These are phyloP conservation scores for Eupsilia transversa DNA, from an alignment of 2,888 invertebrate genomes.

Conservation along the genomic window DNA sequence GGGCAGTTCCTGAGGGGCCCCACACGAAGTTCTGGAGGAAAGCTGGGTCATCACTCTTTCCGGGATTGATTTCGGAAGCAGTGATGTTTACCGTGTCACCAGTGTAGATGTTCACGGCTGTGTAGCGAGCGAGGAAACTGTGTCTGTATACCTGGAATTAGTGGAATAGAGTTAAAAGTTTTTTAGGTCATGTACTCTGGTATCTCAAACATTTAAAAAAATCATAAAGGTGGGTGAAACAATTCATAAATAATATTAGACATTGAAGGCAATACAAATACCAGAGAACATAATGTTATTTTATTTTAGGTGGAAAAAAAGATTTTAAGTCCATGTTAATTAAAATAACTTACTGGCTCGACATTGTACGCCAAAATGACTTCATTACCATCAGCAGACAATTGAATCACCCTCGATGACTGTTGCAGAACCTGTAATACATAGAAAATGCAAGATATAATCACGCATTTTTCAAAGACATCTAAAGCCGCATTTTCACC, in stretches of 20 bases:
- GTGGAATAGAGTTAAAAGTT: background rate
- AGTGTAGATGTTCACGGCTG: constrained; percentile 91
- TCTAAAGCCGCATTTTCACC: no score
- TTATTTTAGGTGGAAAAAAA: background rate
- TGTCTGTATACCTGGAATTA: constrained; percentile 93
- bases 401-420: constrained; percentile 76
- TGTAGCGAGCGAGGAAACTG: constrained; percentile 94
- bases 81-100: constrained; percentile 79
- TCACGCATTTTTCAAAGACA: background rate
- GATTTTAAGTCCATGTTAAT: background rate
- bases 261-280: background rate
- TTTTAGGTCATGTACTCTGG: background rate
- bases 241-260: background rate
- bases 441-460: constrained; percentile 11
- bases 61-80: constrained; percentile 69
- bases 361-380: constrained; percentile 80
- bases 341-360: constrained; percentile 75
- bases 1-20: constrained; percentile 93
- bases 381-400: constrained; percentile 78
- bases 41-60: constrained; percentile 74
- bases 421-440: constrained; percentile 80
- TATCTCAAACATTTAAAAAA: background rate
- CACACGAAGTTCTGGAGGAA: constrained; percentile 93
- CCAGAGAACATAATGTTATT: no score
- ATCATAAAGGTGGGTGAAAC: background rate